Evolutionary conservation across 2,888 invertebrate species (phyloP).

Genomic region (Drosophila pseudotakahashii): DNA sequence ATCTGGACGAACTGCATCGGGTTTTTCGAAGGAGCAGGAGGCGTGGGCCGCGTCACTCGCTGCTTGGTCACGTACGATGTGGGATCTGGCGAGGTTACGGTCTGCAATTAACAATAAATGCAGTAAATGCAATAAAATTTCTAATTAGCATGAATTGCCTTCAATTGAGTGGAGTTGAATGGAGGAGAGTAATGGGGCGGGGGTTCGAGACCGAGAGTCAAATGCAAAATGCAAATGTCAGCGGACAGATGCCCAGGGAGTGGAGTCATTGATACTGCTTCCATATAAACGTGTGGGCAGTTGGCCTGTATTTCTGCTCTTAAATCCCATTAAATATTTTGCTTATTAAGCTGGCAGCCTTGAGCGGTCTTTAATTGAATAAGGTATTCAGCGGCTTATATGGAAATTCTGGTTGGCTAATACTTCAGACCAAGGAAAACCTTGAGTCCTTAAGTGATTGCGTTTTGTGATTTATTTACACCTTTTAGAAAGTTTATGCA

Average conservation of each 20-base stretch:
- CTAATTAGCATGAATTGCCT: conserved; percentile 62
- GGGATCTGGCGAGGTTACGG: conserved; percentile 83
- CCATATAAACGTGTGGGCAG: conserved; percentile 52
- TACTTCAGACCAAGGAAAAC: conserved; percentile 14
- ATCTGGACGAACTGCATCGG: conserved; percentile 95
- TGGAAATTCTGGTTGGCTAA: conserved; percentile 40
- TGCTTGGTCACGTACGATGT: conserved; percentile 84
- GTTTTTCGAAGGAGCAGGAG: conserved; percentile 93
- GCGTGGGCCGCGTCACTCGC: conserved; percentile 89
- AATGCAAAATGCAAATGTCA: conserved; percentile 68
- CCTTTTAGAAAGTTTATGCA: conserved; percentile 7
- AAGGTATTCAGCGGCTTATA: conserved; percentile 51
- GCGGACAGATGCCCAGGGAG: conserved; percentile 40
- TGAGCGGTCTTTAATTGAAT: conserved; percentile 60
- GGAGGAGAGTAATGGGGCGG: background rate
- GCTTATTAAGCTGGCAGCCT: conserved; percentile 61
- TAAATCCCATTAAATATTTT: conserved; percentile 64
- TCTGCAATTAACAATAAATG: conserved; percentile 74
- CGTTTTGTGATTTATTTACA: conserved; percentile 22
- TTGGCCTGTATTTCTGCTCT: conserved; percentile 28
- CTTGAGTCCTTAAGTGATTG: conserved; percentile 27
- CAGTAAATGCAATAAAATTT: conserved; percentile 49
- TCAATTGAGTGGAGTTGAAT: conserved; percentile 36
- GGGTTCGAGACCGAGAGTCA: conserved; percentile 41
- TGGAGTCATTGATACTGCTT: conserved; percentile 39